These are phyloP conservation scores for Babylonia areolata DNA, from an alignment of 1,140 invertebrate species.

Conservation along the genomic window DNA sequence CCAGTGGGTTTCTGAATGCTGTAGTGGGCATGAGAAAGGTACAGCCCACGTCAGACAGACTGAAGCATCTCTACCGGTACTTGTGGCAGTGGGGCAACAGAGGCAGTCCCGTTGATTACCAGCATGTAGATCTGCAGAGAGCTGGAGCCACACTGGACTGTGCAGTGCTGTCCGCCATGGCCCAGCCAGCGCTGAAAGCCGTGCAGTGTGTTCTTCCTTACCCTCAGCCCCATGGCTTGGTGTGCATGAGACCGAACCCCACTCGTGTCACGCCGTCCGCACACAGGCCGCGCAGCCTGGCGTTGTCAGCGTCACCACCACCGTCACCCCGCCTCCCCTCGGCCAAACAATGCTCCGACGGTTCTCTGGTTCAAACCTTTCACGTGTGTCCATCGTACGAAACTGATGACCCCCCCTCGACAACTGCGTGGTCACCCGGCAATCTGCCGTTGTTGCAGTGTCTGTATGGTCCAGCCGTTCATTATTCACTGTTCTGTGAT, in stretches of 20 bases:
- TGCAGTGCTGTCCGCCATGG: neutral
- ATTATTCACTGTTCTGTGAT: constrained; percentile 39
- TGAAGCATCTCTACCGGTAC: constrained; percentile 9
- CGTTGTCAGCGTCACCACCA: too few species aligned
- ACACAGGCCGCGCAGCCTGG: too few species aligned
- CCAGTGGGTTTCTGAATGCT: neutral
- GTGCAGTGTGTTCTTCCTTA: neutral
- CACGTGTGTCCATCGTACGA: neutral
- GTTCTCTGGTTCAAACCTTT: constrained; percentile 12
- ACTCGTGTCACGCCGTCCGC: too few species aligned
- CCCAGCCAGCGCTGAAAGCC: neutral
- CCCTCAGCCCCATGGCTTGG: neutral
- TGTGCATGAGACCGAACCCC: constrained; percentile 21
- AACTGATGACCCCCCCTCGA: neutral
- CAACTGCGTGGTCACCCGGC: neutral
- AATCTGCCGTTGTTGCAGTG: constrained; percentile 17
- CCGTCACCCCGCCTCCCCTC: neutral
- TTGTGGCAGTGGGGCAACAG: constrained; percentile 28
- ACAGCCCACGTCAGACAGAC: neutral
- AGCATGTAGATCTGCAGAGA: neutral
- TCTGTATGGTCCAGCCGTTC: neutral
- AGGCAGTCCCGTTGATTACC: constrained; percentile 8
- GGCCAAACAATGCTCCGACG: neutral
- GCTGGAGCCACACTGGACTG: neutral
- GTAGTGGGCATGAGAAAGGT: neutral